Evolutionary conservation across 2,113 vertebrate species (phyloP).

Genomic region (Eclectus roratus): DNA sequence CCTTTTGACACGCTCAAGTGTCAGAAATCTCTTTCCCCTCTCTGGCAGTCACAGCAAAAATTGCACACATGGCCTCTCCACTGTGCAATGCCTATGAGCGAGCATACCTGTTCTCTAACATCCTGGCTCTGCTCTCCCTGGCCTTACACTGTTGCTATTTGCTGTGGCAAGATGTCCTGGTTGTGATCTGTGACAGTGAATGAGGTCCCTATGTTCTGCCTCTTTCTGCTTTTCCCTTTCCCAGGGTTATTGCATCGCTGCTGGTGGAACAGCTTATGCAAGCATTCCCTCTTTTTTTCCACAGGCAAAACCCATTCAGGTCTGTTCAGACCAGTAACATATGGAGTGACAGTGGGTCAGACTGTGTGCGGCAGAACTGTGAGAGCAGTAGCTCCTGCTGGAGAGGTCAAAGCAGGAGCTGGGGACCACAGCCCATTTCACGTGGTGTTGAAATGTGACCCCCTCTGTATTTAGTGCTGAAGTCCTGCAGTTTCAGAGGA

Average conservation of each 20-base stretch:
- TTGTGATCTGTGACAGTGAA: background rate
- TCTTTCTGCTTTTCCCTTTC: background rate
- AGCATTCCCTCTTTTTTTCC: background rate
- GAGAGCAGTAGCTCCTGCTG: background rate
- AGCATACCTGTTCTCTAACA: background rate
- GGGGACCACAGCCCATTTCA: background rate
- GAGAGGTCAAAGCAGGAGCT: background rate
- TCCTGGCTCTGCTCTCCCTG: background rate
- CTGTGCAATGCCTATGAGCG: background rate
- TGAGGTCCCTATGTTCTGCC: background rate
- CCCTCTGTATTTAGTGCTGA: too few relatives aligned
- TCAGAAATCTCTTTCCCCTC: background rate
- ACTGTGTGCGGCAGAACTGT: background rate
- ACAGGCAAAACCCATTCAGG: background rate
- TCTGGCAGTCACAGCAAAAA: background rate
- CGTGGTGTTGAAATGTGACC: background rate
- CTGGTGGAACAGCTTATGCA: background rate
- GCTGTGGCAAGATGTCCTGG: background rate
- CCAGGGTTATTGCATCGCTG: background rate
- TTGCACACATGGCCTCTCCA: rapidly evolving
- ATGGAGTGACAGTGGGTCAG: background rate
- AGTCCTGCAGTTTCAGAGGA: background rate
- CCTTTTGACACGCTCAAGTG: background rate
- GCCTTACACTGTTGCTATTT: background rate
- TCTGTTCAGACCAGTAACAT: background rate